Conservation (phyloP, 2,888 invertebrate genomes). For the Euplagia quadripunctaria region DNA sequence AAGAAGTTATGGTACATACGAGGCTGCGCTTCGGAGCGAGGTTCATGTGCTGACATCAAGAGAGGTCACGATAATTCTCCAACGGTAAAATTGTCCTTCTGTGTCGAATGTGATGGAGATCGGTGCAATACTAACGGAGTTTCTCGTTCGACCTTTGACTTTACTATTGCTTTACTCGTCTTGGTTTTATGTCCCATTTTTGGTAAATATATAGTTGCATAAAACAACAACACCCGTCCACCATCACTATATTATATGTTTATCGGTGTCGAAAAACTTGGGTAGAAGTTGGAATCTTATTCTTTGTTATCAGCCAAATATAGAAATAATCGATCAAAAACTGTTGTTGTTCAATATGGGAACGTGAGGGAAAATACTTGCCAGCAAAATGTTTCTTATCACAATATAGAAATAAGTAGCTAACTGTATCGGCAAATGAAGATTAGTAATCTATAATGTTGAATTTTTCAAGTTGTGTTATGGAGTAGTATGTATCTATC, state of each 20-base stretch:
- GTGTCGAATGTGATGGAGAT: constrained; percentile 73
- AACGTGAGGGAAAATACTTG: background rate
- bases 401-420: background rate
- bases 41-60: constrained; percentile 70
- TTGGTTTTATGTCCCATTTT: constrained; percentile 67
- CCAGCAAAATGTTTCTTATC: background rate
- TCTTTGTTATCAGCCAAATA: background rate
- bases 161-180: constrained; percentile 61
- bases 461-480: background rate
- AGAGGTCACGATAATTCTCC: constrained; percentile 55
- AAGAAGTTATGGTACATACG: constrained; percentile 67
- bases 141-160: constrained; percentile 58
- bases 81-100: constrained; percentile 62
- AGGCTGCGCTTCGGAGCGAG: constrained; percentile 74
- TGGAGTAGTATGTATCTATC: background rate
- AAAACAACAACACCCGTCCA: background rate
- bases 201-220: constrained; percentile 67
- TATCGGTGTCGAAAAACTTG: background rate
- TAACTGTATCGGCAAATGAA: background rate
- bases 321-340: background rate
- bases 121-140: constrained; percentile 67
- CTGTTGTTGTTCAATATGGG: too few relatives aligned
- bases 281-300: background rate
- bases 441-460: background rate
- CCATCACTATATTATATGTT: background rate